Evolutionary conservation across 1,140 invertebrate genomes (phyloP), one percentile per base, ranked within the genome.

Genomic region (Nilaparvata lugens): DNA sequence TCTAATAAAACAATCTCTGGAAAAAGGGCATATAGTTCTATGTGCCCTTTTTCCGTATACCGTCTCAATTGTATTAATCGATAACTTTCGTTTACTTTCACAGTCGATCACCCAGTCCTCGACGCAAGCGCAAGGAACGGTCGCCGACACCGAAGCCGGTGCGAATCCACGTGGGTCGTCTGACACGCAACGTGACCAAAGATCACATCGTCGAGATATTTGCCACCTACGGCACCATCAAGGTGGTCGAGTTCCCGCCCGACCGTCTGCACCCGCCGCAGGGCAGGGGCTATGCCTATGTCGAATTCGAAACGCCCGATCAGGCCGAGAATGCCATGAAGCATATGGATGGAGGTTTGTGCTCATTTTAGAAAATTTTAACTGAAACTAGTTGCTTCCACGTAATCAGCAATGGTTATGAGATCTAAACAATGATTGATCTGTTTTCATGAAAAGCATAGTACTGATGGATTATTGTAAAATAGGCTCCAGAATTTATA

Each of bases 281-380:
- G 64, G 88, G 89, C 21, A 81, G 89, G 24, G 93, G 95, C 14
- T 93, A 93, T 78, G 93, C 91, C 6, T 98, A 97, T 73, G 87
- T 99, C 6, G 95, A 98, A 69, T 99, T 90, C 76, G 87, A 86
- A 65, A 95, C 85, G 60, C 77, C 92, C 1, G 95, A 97, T 68
- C 94, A 97, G 75, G 95, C 95, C 31, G 94, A 97, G 75, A 95
- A 95, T 77, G 96, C 96, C 0, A 93, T 98, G 84, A 98, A 97
- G 75, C 93, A 98, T 68, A 98, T 98, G 96, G 95, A 99, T 78
- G 96, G 96, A 73, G 96, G 91, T 83, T 23, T 2, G 6, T 43
- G 25, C 23, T 54, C 14, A 28, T 4, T 2, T 53, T 21, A 28
- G 3, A 28, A 28, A 28, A 28, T 9, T 9, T n/a, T n/a, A n/a